Evolutionary conservation across 2,797 vertebrate genomes (phyloP).

Genomic region (Oreonectes daqikongensis): DNA sequence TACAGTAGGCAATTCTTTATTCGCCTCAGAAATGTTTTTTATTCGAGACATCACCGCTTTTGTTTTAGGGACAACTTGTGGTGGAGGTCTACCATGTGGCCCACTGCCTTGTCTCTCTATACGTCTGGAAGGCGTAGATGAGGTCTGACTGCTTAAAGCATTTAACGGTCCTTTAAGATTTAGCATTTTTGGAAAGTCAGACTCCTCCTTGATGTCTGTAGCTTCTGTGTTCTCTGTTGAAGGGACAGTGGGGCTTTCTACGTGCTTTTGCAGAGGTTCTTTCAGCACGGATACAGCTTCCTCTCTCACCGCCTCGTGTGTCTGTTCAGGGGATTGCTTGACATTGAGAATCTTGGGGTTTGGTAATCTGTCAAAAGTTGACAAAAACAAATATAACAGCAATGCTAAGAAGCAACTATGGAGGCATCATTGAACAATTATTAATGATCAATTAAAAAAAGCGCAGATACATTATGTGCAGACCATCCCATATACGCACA

Average conservation of each 20-base stretch:
- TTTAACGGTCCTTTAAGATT: conserved; percentile 60
- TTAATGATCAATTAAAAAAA: neutral
- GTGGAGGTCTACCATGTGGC: conserved; percentile 59
- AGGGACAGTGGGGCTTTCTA: conserved; percentile 53
- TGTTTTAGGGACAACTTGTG: conserved; percentile 60
- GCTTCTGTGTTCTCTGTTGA: conserved; percentile 65
- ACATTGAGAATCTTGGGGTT: conserved; percentile 62
- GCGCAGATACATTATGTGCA: neutral
- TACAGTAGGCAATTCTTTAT: conserved; percentile 44
- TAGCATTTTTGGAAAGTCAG: conserved; percentile 64
- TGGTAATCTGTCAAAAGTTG: conserved; percentile 60
- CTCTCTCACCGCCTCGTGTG: conserved; percentile 74
- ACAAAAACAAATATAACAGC: conserved; percentile 19
- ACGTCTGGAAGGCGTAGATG: conserved; percentile 59
- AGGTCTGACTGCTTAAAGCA: conserved; percentile 44
- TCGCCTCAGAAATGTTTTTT: conserved; percentile 59
- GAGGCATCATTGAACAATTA: neutral
- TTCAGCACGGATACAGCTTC: conserved; percentile 76
- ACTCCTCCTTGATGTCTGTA: conserved; percentile 75
- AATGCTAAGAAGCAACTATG: conserved; percentile 19
- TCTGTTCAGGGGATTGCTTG: conserved; percentile 47
- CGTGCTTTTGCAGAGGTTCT: conserved; percentile 63
- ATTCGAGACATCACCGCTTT: conserved; percentile 62
- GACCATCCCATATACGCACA: neutral
- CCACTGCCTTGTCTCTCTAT: conserved; percentile 54